phyloP scores from a whole-genome alignment of 2,888 invertebrate genomes.

The Stictocephala bisonia region DNA sequence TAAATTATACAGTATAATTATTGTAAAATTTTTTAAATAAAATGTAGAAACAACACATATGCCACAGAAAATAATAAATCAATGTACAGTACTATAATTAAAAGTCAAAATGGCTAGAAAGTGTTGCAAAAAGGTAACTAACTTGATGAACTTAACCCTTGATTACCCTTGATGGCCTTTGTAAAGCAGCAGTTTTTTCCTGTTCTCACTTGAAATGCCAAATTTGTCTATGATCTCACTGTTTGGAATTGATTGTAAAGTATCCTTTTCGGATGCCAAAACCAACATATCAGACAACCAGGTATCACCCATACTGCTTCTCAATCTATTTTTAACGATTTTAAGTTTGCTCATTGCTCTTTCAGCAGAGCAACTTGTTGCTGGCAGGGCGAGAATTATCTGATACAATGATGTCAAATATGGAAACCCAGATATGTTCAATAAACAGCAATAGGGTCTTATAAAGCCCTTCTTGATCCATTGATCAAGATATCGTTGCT shows the following conservation, averaged over 20 bases:
- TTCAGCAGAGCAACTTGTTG: conserved; percentile 32
- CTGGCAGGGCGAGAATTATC: conserved; percentile 17
- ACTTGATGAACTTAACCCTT: no score
- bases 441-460: neutral
- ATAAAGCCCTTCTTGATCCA: conserved; percentile 22
- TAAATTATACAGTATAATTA: no score
- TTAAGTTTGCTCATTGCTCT: conserved; percentile 26
- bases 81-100: no score
- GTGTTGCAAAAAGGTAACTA: no score
- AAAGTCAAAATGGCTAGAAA: no score
- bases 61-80: no score
- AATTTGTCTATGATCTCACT: neutral
- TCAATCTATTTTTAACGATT: conserved; percentile 17
- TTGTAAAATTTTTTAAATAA: no score
- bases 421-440: conserved; percentile 20
- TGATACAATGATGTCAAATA: conserved; percentile 10
- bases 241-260: conserved; percentile 8
- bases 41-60: no score
- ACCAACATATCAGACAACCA: conserved; percentile 28
- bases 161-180: neutral
- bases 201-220: neutral
- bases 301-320: conserved; percentile 11
- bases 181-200: neutral
- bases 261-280: conserved; percentile 2
- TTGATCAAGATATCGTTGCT: conserved; percentile 3